Evolutionary conservation across 1,140 invertebrate species (phyloP), one percentile per base, ranked within the genome.

Genomic region (Brachionus asplanchnoidis): DNA sequence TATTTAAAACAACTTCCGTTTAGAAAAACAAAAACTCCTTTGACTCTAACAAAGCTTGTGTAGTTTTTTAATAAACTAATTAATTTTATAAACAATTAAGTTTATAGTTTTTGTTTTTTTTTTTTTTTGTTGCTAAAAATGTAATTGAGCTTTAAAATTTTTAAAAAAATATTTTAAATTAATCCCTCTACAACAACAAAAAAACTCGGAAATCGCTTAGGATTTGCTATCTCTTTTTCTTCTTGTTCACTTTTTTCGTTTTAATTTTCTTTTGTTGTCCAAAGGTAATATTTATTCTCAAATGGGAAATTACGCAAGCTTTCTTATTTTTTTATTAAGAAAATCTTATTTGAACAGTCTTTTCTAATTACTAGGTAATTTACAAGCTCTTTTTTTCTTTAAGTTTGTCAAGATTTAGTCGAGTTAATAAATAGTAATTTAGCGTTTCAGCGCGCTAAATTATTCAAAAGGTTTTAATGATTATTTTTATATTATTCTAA

Each of bases 51-150:
- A 60, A 60, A 60, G 53, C 20, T 60, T 53, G 46, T 53, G 46
- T 53, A 53, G 17, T 53, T 60, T 60, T 60, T 60, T 3, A 60
- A 17, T 60, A 20, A 60, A 60, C 68, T 73, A 73, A 73, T 73
- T 73, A 73, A 73, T 73, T 73, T 73, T 73, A 73, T 42, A 42
- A 40, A 73, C 68, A 73, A 73, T 73, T 73, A 73, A 73, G 53
- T 60, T 60, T 60, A 60, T 60, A 20, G 17, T 20, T 60, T 73
- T 73, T 44, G 44, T 40, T 68, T 68, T 32, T 20, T 60, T 73
- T 73, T 44, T 73, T 40, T 68, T 68, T 32, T 32, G 32, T 68
- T 14, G 32, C 32, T n/a, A 32, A 32, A 40, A 42, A 42, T 20
- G 36, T 73, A 17, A 17, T 73, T 42, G 36, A 73, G 28, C 17